These are phyloP conservation scores for Aphodius granarius DNA, from an alignment of 2,888 invertebrate species.

Conservation along the genomic window DNA sequence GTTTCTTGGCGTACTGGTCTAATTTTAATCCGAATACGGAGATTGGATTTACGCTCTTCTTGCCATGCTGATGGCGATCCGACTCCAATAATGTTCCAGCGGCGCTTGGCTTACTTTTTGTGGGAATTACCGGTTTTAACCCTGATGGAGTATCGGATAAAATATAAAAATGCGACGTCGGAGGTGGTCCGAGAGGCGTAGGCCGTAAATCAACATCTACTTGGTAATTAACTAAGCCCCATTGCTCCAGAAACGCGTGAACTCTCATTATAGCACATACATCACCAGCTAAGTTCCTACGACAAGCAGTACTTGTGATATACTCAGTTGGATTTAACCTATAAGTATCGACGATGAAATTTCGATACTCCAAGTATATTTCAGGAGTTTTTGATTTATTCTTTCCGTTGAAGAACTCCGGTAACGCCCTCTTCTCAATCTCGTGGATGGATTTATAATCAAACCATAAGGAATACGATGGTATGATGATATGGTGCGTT, in stretches of 20 bases:
- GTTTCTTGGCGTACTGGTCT: constrained; percentile 87
- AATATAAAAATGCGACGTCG: constrained; percentile 99
- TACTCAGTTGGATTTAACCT: constrained; percentile 97
- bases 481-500: constrained; percentile 98
- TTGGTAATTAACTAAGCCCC: constrained; percentile 99
- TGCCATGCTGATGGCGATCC: constrained; percentile 60
- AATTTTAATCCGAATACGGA: constrained; percentile 77
- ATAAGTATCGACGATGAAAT: constrained; percentile 99
- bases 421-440: constrained; percentile 94
- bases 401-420: constrained; percentile 97
- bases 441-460: constrained; percentile 98
- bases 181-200: constrained; percentile 98
- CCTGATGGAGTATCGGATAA: constrained; percentile 98
- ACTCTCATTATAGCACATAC: constrained; percentile 99
- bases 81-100: constrained; percentile 76
- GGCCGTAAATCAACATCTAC: constrained; percentile 95
- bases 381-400: constrained; percentile 99
- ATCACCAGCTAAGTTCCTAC: constrained; percentile 97
- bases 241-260: constrained; percentile 98
- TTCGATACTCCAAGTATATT: constrained; percentile 94
- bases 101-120: constrained; percentile 80
- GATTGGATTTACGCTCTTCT: constrained; percentile 52
- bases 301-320: constrained; percentile 95
- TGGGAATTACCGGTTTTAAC: constrained; percentile 86
- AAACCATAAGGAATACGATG: constrained; percentile 99